A percentile compares a stretch with the other conserved stretches of the same genome.
Conservation (phyloP, 2,113 vertebrate species). For the Nannospalax galili region DNA sequence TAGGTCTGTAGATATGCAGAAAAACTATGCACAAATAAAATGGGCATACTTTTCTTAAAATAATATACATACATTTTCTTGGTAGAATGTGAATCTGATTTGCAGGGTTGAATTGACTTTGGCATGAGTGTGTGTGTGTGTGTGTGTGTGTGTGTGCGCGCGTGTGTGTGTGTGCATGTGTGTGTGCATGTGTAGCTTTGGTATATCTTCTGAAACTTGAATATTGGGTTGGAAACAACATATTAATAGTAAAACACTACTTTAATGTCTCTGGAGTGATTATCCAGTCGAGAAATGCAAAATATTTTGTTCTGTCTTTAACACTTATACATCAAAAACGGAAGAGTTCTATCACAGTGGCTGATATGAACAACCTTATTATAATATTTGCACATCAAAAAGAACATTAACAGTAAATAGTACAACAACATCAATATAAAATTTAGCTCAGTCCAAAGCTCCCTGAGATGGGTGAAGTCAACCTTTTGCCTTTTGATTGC, state of each 20-base stretch:
- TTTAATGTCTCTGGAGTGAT: neutral
- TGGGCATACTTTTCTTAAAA: neutral
- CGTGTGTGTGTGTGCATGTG: neutral
- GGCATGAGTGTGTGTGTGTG: neutral
- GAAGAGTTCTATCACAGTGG: neutral
- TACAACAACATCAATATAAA: neutral
- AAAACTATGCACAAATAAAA: neutral
- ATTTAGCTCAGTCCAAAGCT: neutral
- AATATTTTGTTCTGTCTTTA: slow-evolving; percentile 18
- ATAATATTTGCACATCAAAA: neutral
- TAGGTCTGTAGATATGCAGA: neutral
- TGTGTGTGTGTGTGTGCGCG: neutral
- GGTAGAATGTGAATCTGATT: neutral
- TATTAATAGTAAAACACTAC: neutral
- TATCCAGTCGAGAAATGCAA: neutral
- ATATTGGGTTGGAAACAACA: neutral
- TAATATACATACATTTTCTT: neutral
- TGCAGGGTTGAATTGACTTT: neutral
- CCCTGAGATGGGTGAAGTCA: neutral
- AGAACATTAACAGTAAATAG: neutral
- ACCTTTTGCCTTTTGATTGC: neutral
- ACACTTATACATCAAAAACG: neutral
- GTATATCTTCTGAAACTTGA: neutral
- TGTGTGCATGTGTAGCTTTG: neutral
- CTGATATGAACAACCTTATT: neutral